Percentiles rank a stretch among this genome's conserved stretches.
Conservation (phyloP, 2,888 invertebrate genomes). For the Calameuta pallipes region DNA sequence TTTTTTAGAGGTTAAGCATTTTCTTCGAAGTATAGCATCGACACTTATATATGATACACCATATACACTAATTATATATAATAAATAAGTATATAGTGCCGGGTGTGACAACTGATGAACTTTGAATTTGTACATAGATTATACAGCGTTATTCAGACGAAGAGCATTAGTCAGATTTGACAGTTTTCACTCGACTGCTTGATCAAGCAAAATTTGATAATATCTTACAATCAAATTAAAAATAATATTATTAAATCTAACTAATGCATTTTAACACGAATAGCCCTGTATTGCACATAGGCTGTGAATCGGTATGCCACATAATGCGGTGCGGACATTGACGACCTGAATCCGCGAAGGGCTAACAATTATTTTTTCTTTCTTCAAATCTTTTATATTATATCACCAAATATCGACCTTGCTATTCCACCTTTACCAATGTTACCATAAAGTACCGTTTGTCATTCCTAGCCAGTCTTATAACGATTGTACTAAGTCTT, state of each 20-base stretch:
- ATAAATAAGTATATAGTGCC: background rate
- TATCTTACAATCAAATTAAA: background rate
- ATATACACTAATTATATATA: background rate
- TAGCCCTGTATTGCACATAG: background rate
- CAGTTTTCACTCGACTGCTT: background rate
- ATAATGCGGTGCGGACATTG: background rate
- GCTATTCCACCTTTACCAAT: background rate
- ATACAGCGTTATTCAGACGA: background rate
- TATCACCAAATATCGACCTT: background rate
- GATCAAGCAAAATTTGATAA: background rate
- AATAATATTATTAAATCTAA: background rate
- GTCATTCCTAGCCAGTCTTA: background rate
- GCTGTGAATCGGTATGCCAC: background rate
- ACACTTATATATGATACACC: background rate
- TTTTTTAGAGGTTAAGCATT: background rate
- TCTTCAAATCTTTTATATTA: background rate
- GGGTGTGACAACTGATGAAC: background rate
- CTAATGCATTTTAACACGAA: background rate
- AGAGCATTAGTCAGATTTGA: background rate
- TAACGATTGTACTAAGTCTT: background rate
- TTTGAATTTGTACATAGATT: background rate
- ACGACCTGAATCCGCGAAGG: background rate
- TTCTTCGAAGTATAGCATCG: background rate
- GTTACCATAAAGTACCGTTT: background rate
- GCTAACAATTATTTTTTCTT: background rate